phyloP scores from a whole-genome alignment of 2,888 invertebrate species.

The Scelioninae gen. 1 region DNA sequence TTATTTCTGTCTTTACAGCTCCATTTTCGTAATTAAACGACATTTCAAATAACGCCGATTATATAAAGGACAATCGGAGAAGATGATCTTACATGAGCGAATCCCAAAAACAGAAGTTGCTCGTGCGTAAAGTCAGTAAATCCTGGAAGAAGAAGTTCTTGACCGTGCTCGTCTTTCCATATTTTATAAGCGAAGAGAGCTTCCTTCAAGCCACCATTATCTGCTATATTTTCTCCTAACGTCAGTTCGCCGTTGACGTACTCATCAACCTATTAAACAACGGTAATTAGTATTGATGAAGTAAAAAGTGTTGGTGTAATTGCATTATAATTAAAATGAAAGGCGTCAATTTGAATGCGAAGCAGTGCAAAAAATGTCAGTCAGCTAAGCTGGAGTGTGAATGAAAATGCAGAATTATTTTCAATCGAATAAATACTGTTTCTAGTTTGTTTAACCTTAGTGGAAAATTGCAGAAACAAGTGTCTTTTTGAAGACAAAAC shows the following conservation, averaged over 20 bases:
- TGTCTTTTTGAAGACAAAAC: too few species aligned
- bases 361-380: background rate
- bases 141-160: conserved; percentile 89
- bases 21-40: too few species aligned
- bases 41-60: too few species aligned
- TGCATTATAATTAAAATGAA: conserved; percentile 13
- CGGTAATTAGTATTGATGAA: conserved; percentile 19
- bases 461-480: too few species aligned
- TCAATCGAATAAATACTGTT: too few species aligned
- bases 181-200: conserved; percentile 89
- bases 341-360: conserved; percentile 16
- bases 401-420: too few species aligned
- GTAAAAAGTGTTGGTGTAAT: conserved; percentile 19
- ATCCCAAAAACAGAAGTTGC: conserved; percentile 92
- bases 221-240: conserved; percentile 92
- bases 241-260: conserved; percentile 91
- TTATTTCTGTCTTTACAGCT: too few species aligned
- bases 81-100: conserved; percentile 88
- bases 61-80: too few species aligned
- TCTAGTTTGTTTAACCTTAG: too few species aligned
- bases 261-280: conserved; percentile 75
- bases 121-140: conserved; percentile 89
- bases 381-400: too few species aligned
- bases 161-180: conserved; percentile 86
- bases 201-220: conserved; percentile 92